A percentile compares a stretch with the other conserved stretches of the same genome.
Conservation (phyloP, 1,140 invertebrate species). For the Drosophila tani region DNA sequence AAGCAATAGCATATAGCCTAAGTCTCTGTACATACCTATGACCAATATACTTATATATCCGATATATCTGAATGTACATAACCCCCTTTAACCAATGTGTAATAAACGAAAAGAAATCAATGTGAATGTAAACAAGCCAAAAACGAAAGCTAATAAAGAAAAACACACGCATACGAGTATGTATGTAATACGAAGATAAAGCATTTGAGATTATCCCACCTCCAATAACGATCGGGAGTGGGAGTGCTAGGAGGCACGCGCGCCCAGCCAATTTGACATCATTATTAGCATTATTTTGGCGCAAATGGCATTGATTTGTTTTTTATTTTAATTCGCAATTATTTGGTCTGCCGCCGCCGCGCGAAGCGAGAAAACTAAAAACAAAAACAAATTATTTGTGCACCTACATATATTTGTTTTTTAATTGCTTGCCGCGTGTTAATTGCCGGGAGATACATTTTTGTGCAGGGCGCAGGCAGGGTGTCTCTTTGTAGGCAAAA, state of each 20-base stretch:
- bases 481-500: slow-evolving; percentile 3
- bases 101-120: slow-evolving; percentile 53
- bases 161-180: slow-evolving; percentile 19
- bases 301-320: slow-evolving; percentile 74
- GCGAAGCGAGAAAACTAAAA: slow-evolving; percentile 13
- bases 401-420: slow-evolving; percentile 44
- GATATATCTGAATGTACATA: slow-evolving; percentile 16
- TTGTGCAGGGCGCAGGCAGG: slow-evolving; percentile 1
- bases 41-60: slow-evolving; percentile 14
- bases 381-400: slow-evolving; percentile 1
- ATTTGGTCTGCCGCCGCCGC: slow-evolving; percentile 29
- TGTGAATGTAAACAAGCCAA: slow-evolving; percentile 82
- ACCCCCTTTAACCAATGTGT: slow-evolving; percentile 29
- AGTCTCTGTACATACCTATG: slow-evolving; percentile 41
- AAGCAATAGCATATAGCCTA: slow-evolving; percentile 45
- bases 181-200: slow-evolving; percentile 18
- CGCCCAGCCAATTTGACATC: slow-evolving; percentile 58
- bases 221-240: background rate
- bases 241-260: slow-evolving; percentile 20
- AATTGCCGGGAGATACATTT: slow-evolving; percentile 28
- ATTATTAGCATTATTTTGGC: slow-evolving; percentile 73
- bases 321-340: slow-evolving; percentile 71
- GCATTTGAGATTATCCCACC: slow-evolving; percentile 26
- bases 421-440: slow-evolving; percentile 61
- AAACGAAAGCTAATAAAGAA: slow-evolving; percentile 65